Base-by-base conservation (phyloP, 2,113 vertebrate genomes). In the Pogona vitticeps region DNA sequence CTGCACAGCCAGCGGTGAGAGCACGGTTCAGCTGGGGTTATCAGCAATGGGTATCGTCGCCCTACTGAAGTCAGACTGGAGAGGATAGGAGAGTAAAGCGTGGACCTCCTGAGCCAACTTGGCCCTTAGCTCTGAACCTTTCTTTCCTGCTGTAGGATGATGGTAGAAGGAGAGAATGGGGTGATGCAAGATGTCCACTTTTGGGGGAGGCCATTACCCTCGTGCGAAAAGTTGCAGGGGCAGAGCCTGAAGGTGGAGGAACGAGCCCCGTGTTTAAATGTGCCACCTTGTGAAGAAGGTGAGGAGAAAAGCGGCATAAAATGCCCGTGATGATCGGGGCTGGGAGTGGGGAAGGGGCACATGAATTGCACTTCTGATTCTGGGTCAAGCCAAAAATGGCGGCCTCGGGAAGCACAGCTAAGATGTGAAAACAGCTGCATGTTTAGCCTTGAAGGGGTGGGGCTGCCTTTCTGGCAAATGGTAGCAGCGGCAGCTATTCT, bases 261-360 rank as follows among this genome's bases (percentile, higher is more conserved):
- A 82, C 86, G 78, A 71, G 28, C 13, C 21, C 87, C 83, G 3
- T 96, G 95, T 88, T 87, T 90, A n/a, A 93, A 95, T 21, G 80
- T 38, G 6, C 91, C 90, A 59, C 33, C 52, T 78, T 96, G 95
- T 86, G 31, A 36, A 86, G 94, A 84, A 82, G 38, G 58, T 18
- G 76, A 5, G n/a, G 23, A 17, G 13, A 26, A n/a, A 42, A 58
- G 28, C 52, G 59, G 15, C 5, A 12, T 13, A 31, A 52, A 6
- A 52, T 52, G 46, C 46, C 46, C 10, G 46, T 52, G 46, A 52
- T 52, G 46, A 52, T 52, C 46, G 46, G 46, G 46, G 46, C 46
- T 52, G 46, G 46, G 46, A 52, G 46, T 10, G 12, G 38, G 3
- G 18, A 36, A 12, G n/a, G 36, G 61, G 23, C 23, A 20, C 3